Evolutionary conservation across 2,113 vertebrate species (phyloP), one percentile per base, ranked within the genome.

Genomic region (Jacana jacana): DNA sequence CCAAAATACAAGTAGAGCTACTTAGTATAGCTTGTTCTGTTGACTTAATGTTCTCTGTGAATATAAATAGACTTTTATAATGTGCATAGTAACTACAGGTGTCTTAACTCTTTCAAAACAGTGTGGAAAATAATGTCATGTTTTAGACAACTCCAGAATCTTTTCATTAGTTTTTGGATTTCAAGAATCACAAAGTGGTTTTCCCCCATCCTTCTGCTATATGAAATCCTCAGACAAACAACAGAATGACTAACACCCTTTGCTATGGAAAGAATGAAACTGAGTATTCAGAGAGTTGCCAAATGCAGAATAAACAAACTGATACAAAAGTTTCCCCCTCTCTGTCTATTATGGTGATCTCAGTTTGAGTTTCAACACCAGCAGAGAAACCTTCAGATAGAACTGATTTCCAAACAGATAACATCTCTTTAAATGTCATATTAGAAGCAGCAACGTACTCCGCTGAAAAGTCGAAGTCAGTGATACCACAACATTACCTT

Each of bases 211-310:
- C 52, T 82, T 25, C 81, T 95, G 49, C 25, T 61, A 5, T 57
- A 81, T 79, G 72, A 96, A 96, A 94, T 83, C 63, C 61, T 91
- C 60, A 88, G 85, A 54, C 77, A 95, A 94, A 95, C 68, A 91
- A 81, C 83, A 86, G 78, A 95, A 77, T 93, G 93, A 96, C 92
- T 96, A 96, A 96, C 65, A 61, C 48, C 13, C 76, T 94, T 91
- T 87, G 88, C 95, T 88, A 94, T 91, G 93, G 88, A 93, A 96
- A 93, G 93, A 96, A 93, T 93, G 93, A 94, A 93, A 92, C 63
- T 44, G 86, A 94, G n/a, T 91, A 76, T 90, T 92, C 58, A 91
- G 79, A 66, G 44, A 86, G 44, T 90, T 96, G 91, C 92, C 86
- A 96, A 96, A 96, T 51, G 57, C 61, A 76, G 65, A 91, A 92